A percentile compares a stretch with the other conserved stretches of the same genome.
Conservation (phyloP, 2,888 invertebrate species). For the Nephrotoma guestfalica region DNA sequence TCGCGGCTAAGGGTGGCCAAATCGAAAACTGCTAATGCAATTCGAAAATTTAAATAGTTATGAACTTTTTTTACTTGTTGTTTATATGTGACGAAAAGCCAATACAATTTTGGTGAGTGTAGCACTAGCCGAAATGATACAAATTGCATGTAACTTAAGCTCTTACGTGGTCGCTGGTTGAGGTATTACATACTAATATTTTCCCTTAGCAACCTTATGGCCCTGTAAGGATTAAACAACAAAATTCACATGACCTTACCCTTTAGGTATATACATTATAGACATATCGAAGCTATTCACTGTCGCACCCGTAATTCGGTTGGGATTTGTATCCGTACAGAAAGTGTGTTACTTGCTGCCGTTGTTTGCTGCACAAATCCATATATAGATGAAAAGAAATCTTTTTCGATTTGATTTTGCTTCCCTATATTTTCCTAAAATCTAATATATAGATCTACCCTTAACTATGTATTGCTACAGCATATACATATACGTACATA, state of each 20-base stretch:
- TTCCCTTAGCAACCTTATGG: too few species aligned
- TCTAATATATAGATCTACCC: not conserved
- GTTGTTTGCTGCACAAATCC: not conserved
- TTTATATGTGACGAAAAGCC: too few species aligned
- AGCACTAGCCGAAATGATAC: too few species aligned
- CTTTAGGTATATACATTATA: not conserved
- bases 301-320: not conserved
- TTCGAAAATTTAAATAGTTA: too few species aligned
- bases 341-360: not conserved
- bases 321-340: not conserved
- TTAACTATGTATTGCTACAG: not conserved
- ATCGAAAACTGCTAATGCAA: too few species aligned
- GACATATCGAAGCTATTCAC: not conserved
- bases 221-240: too few species aligned
- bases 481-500: not conserved
- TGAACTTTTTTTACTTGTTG: too few species aligned
- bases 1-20: too few species aligned
- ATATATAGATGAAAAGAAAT: not conserved
- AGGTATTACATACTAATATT: too few species aligned
- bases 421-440: not conserved
- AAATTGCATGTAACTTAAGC: too few species aligned
- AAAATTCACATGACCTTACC: not conserved
- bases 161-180: too few species aligned
- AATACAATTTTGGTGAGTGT: too few species aligned
- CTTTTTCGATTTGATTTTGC: not conserved